Evolutionary conservation across 2,797 vertebrate species (phyloP).

Genomic region (Sebastes umbrosus): DNA sequence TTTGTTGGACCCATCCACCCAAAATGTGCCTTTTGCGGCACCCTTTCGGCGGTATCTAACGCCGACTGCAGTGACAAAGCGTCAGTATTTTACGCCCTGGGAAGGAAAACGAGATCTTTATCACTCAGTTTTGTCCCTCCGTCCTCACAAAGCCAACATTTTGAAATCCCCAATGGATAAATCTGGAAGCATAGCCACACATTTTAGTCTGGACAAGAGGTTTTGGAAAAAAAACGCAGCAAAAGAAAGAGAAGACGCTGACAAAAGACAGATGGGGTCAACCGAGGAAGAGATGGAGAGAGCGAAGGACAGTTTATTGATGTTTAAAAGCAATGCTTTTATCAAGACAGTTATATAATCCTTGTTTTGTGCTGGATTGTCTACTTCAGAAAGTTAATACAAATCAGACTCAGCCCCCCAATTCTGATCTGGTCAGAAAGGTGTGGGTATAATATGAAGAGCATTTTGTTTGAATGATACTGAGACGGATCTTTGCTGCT

Average conservation of each 20-base stretch:
- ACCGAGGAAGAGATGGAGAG: slow-evolving; percentile 47
- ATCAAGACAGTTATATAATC: no score
- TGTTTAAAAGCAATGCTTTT: no score
- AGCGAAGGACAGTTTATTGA: slow-evolving; percentile 1
- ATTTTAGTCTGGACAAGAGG: not conserved
- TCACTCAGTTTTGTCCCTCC: not conserved
- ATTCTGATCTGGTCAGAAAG: not conserved
- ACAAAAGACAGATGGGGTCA: slow-evolving; percentile 43
- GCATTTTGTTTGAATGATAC: not conserved
- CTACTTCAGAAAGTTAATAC: not conserved
- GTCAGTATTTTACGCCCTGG: no score
- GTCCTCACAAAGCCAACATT: not conserved
- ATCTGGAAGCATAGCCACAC: not conserved
- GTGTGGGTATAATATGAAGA: not conserved
- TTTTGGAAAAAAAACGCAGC: not conserved
- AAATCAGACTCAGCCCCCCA: not conserved
- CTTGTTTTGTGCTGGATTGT: no score
- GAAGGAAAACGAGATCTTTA: not conserved
- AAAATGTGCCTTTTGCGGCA: no score
- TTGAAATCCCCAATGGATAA: not conserved
- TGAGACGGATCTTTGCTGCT: not conserved
- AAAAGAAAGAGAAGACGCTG: slow-evolving; percentile 12
- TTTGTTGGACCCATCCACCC: no score
- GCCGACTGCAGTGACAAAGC: no score
- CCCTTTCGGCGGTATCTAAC: no score